Base-by-base conservation (phyloP, 2,888 invertebrate species). In the Icerya purchasi region DNA sequence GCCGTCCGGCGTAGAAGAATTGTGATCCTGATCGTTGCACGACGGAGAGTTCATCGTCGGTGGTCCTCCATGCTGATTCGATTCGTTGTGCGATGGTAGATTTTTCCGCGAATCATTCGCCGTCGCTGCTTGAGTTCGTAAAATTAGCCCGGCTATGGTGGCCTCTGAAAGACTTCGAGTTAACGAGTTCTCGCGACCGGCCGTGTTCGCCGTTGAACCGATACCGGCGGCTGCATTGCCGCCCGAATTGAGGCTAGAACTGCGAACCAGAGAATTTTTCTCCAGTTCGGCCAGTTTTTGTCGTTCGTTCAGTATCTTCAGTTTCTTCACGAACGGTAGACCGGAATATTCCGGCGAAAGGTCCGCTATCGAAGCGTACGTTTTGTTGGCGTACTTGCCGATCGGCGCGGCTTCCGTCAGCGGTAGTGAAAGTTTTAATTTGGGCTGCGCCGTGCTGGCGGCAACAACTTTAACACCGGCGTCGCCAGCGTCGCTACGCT, bases 321-420 rank as follows among this genome's bases (percentile, higher is more conserved):
- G 73, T 67, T 88, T 87, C 71, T 89, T 89, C 0, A 89, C 88
- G 69, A 89, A 89, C 0, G 89, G 88, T 61, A 89, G 72, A 18
- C 86, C 84, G 57, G 84, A 84, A 67, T 88, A 89, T 70, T 89
- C 89, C 0, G 89, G 89, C 8, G 87, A 88, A 49, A 89, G 72
- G 70, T 89, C 89, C 67, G 86, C 86, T 57, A 88, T 83, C n/a
- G 87, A 87, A 63, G 79, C 77, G 71, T 88, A 88, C 24, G 63
- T 62, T 62, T 62, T 65, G 49, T 56, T 59, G 36, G 18, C 23
- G 57, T 58, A 60, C n/a, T 21, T 51, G 18, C 24, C 50, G 2
- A 22, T 19, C 22, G 19, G 60, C 22, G 24, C 59, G 25, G 23
- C 50, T 36, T 49, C 22, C 57, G 22, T 25, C 1, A 22, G 51